Evolutionary conservation across 2,888 invertebrate genomes (phyloP), one percentile per base, ranked within the genome.

Genomic region (Drosophila suboccidentalis): DNA sequence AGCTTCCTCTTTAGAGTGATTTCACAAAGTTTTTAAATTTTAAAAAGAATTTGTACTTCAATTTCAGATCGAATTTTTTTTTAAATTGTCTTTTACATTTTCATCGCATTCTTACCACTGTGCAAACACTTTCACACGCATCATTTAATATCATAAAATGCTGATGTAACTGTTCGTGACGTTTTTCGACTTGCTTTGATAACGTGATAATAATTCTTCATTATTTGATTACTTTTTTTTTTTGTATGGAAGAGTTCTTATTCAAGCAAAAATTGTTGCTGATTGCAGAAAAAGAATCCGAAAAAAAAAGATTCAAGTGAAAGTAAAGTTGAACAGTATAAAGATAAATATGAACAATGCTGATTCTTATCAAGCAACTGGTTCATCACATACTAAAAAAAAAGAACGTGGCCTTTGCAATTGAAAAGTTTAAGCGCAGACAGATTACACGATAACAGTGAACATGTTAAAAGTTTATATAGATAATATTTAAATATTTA

Each of bases 131-230:
- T 79, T 58, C 71, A 62, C 64, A 75, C 71, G 75, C 80, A 61
- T 75, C 57, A 75, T 64, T 61, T 69, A 36, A 50, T 62, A 19
- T 36, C n/a, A 32, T 39, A 63, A 63, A 68, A 55, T 44, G 75
- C 75, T 77, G 80, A 76, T 76, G 71, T 80, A 77, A 77, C 71
- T 15, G 60, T 80, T 77, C 57, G 77, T 77, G 77, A 79, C 65
- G 79, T 60, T 79, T 68, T 50, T 29, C 38, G 47, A 51, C 38
- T 65, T 61, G 47, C 38, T 58, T 36, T 59, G 79, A 75, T 75
- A 75, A 78, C 76, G 76, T 79, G 80, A 80, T 80, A 75, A 75
- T 69, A 75, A 36, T 38, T 22, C 34, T n/a, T 38, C 46, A 77
- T 58, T 80, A 71, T 65, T 71, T 49, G 66, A 75, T 72, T 67